Evolutionary conservation across 2,888 invertebrate species (phyloP).

Genomic region (Drosophila gaucha): DNA sequence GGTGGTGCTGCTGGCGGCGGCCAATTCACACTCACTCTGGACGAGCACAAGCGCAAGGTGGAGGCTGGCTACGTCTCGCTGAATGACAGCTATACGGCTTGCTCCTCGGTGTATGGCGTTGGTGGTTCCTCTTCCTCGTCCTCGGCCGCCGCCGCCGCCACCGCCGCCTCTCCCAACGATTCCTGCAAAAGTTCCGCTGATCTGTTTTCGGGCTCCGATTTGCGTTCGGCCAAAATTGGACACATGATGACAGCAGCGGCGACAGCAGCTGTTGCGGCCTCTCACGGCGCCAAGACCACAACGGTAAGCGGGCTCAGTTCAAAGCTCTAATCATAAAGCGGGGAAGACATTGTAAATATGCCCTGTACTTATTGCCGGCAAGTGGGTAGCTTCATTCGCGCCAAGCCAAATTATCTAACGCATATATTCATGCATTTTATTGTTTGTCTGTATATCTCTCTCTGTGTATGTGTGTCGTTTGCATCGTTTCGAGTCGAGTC

Average conservation of each 20-base stretch:
- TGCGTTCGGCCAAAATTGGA: conserved; percentile 58
- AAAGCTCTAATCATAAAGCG: too few relatives aligned
- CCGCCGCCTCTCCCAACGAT: background rate
- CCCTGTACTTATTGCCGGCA: conserved; percentile 13
- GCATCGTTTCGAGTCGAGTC: too few relatives aligned
- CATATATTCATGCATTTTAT: too few relatives aligned
- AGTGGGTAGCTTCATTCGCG: too few relatives aligned
- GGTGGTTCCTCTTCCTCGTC: conserved; percentile 16
- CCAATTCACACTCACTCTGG: conserved; percentile 28
- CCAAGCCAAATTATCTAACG: too few relatives aligned
- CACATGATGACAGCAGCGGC: conserved; percentile 53
- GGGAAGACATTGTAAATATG: background rate
- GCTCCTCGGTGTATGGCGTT: conserved; percentile 66
- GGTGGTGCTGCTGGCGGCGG: conserved; percentile 5
- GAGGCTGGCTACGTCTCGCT: conserved; percentile 74
- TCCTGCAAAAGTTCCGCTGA: conserved; percentile 2
- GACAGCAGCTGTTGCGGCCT: conserved; percentile 34
- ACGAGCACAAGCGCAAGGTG: conserved; percentile 74
- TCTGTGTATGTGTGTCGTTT: too few relatives aligned
- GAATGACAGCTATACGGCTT: conserved; percentile 67
- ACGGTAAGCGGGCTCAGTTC: too few relatives aligned
- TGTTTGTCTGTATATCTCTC: too few relatives aligned
- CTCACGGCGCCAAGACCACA: conserved; percentile 49
- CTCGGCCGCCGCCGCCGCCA: background rate
- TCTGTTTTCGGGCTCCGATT: conserved; percentile 21